A percentile compares a stretch with the other conserved stretches of the same genome.
phyloP scores from a whole-genome alignment of 2,113 vertebrate species.

The Paralichthys olivaceus region DNA sequence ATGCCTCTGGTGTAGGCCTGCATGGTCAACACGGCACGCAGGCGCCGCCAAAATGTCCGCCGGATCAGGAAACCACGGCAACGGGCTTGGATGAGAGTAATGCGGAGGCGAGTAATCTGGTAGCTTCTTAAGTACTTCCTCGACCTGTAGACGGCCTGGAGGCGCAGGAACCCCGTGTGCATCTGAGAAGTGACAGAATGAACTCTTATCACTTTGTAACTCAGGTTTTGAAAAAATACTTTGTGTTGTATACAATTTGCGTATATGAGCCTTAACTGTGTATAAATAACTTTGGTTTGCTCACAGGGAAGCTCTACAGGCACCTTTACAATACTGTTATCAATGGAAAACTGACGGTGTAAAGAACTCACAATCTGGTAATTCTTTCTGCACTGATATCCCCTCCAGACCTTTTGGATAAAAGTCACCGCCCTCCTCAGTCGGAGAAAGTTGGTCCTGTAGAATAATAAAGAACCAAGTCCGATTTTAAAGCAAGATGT shows the following conservation, averaged over 20 bases:
- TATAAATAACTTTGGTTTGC: background rate
- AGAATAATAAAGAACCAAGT: background rate
- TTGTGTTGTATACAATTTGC: background rate
- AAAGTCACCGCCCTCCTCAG: slow-evolving; percentile 87
- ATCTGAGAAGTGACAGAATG: slow-evolving; percentile 81
- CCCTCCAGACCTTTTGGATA: slow-evolving; percentile 96
- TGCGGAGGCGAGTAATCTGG: slow-evolving; percentile 83
- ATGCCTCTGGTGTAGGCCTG: slow-evolving; percentile 94
- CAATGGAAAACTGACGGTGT: background rate
- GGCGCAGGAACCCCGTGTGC: slow-evolving; percentile 90
- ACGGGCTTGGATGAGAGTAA: slow-evolving; percentile 88
- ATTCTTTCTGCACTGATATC: slow-evolving; percentile 89
- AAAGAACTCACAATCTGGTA: slow-evolving; percentile 85
- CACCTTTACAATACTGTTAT: too few relatives aligned
- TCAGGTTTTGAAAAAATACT: background rate
- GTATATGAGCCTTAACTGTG: too few relatives aligned
- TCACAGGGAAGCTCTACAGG: background rate
- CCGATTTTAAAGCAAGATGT: too few relatives aligned
- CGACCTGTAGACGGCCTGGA: slow-evolving; percentile 93
- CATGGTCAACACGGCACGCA: slow-evolving; percentile 92
- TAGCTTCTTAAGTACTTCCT: slow-evolving; percentile 89
- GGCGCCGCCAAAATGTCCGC: slow-evolving; percentile 88
- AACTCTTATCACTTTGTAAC: background rate
- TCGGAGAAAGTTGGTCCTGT: slow-evolving; percentile 91
- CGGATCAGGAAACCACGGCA: slow-evolving; percentile 92